Conservation (phyloP, 2,797 vertebrate genomes). For the Coregonus ussuriensis region DNA sequence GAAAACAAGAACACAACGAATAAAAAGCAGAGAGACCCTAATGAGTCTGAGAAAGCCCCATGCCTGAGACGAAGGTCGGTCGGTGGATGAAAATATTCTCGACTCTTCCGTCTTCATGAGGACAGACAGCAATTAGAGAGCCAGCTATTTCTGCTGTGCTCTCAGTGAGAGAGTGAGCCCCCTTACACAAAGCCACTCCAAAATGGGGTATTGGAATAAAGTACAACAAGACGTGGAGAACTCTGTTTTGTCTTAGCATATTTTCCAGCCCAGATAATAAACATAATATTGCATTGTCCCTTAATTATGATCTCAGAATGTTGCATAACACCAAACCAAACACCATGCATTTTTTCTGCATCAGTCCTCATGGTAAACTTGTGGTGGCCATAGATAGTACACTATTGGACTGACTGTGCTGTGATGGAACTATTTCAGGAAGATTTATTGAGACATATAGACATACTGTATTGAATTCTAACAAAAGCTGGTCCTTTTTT, state of each 20-base stretch:
- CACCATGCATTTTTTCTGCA: constrained; percentile 9
- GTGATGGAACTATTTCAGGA: background rate
- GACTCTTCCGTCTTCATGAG: constrained; percentile 20
- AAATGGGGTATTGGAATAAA: constrained; percentile 55
- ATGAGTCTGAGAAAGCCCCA: constrained; percentile 46
- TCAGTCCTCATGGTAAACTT: constrained; percentile 10
- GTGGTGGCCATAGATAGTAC: constrained; percentile 19
- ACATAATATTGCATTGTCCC: constrained; percentile 72
- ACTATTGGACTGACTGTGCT: constrained; percentile 17
- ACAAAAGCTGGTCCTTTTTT: background rate
- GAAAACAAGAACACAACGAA: constrained; percentile 38
- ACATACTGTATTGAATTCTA: background rate
- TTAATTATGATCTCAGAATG: constrained; percentile 68
- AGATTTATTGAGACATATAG: background rate
- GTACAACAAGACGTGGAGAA: constrained; percentile 51
- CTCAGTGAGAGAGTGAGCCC: constrained; percentile 45
- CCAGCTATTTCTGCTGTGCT: constrained; percentile 52
- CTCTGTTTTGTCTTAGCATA: constrained; percentile 60
- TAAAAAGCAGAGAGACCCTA: constrained; percentile 49
- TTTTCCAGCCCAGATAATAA: constrained; percentile 75
- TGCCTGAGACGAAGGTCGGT: constrained; percentile 24
- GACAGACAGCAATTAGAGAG: constrained; percentile 66
- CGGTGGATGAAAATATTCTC: constrained; percentile 42
- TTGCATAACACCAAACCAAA: constrained; percentile 60
- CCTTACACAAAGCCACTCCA: constrained; percentile 51